A percentile compares a stretch with the other conserved stretches of the same genome.
phyloP scores from a whole-genome alignment of 2,888 invertebrate genomes.

The Thelaira solivaga region DNA sequence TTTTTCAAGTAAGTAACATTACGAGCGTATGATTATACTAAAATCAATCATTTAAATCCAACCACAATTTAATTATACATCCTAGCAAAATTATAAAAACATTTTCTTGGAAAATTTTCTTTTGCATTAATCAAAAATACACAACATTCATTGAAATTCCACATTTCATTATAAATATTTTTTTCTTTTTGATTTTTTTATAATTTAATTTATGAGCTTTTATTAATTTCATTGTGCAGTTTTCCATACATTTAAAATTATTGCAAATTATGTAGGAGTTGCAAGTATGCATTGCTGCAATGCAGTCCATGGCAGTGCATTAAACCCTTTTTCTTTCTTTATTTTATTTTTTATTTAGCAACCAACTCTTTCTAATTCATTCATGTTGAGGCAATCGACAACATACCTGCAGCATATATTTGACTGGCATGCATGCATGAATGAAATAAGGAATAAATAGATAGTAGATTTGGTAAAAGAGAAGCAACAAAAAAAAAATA shows the following conservation, averaged over 20 bases:
- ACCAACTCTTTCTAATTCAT: conserved; percentile 31
- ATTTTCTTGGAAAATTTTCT: conserved; percentile 13
- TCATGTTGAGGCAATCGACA: conserved; percentile 30
- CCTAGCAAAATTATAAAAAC: background rate
- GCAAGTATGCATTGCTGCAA: background rate
- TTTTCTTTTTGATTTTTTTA: conserved; percentile 13
- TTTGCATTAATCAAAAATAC: conserved; percentile 7
- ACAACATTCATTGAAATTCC: background rate
- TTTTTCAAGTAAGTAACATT: too few relatives aligned
- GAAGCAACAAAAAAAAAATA: too few relatives aligned
- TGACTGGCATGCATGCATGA: conserved; percentile 18
- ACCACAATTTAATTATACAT: background rate
- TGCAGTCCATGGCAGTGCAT: conserved; percentile 11
- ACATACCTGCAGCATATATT: conserved; percentile 3
- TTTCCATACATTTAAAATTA: conserved; percentile 14
- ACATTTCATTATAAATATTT: too few relatives aligned
- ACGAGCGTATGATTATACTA: too few relatives aligned
- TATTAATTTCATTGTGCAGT: background rate
- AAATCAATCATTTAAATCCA: background rate
- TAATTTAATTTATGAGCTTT: conserved; percentile 33
- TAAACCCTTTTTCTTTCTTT: conserved; percentile 34
- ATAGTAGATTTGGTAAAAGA: conserved; percentile 2
- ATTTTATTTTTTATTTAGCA: background rate
- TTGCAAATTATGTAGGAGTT: conserved; percentile 51
- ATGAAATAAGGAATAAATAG: conserved; percentile 21